Percentiles rank a stretch among this genome's conserved stretches.
These are phyloP conservation scores for Cordilura impudica DNA, from an alignment of 2,888 invertebrate species.

Conservation along the genomic window DNA sequence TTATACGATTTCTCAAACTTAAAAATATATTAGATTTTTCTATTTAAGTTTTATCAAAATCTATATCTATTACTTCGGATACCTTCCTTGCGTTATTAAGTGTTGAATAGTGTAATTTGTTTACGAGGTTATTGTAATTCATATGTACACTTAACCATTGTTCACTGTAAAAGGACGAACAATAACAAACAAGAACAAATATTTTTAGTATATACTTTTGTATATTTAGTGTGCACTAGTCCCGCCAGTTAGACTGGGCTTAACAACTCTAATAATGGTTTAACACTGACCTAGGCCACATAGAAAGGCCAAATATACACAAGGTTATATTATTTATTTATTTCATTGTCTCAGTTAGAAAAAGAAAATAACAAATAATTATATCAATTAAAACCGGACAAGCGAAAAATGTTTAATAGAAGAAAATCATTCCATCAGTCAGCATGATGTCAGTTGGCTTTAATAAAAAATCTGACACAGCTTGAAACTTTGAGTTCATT, in stretches of 20 bases:
- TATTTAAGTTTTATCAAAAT: background rate
- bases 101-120: slow-evolving; percentile 19
- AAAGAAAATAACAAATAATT: background rate
- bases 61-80: background rate
- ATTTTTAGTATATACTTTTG: too few species aligned
- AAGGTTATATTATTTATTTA: background rate
- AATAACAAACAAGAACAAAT: background rate
- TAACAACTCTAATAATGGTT: slow-evolving; percentile 14
- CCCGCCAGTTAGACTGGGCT: background rate
- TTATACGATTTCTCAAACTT: too few species aligned
- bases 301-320: background rate
- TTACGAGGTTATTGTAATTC: slow-evolving; percentile 38
- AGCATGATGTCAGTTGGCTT: background rate
- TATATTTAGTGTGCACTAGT: background rate
- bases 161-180: background rate
- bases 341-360: background rate
- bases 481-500: background rate
- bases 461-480: background rate
- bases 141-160: slow-evolving; percentile 21
- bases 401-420: background rate
- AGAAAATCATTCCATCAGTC: background rate
- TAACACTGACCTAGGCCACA: slow-evolving; percentile 49
- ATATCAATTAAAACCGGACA: background rate
- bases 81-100: background rate
- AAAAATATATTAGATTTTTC: too few species aligned